Evolutionary conservation across 2,797 vertebrate species (phyloP), one percentile per base, ranked within the genome.

Genomic region (Sparidentex hasta): DNA sequence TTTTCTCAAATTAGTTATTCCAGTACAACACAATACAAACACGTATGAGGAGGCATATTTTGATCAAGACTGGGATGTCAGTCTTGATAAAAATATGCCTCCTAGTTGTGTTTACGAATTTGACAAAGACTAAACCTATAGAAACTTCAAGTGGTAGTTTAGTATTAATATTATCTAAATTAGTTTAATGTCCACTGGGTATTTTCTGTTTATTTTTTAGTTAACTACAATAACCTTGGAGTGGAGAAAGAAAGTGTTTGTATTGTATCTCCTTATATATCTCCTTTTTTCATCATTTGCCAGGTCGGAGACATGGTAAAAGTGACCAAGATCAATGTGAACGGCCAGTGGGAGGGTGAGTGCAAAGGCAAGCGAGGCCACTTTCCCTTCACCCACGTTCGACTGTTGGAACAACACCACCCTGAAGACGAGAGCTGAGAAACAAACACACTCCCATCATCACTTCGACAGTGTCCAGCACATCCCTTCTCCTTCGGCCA

Each of bases 271-370:
- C 5, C 14, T 9, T 38, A 2, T 3, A 17, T 2, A 44, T 65
- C 3, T 4, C 21, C 2, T 3, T 25, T 43, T 8, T 4, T n/a
- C 7, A 13, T 3, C 29, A 0, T 71, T 27, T 3, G 1, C 27
- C 87, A 99, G 98, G 97, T 99, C 88, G 98, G 98, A 70, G 98
- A 99, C 94, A 95, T 96, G 91, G 98, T 99, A 75, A 98, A 97
- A 93, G 98, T 99, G 95, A 99, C 97, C 90, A 99, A 99, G 96
- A 99, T 99, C 94, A 99, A 99, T 74, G 92, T 99, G 92, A 99
- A 97, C 73, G 98, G 98, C 93, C 98, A 99, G 84, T 99, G 98
- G 98, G 98, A 99, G 96, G 98, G 98, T 59, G 98, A 99, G 90
- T 99, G 98, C 85, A 98, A 98, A 5, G 97, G 97, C 90, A 97